Evolutionary conservation across 2,888 invertebrate species (phyloP).

Genomic region (Leptopilina drosophilae): DNA sequence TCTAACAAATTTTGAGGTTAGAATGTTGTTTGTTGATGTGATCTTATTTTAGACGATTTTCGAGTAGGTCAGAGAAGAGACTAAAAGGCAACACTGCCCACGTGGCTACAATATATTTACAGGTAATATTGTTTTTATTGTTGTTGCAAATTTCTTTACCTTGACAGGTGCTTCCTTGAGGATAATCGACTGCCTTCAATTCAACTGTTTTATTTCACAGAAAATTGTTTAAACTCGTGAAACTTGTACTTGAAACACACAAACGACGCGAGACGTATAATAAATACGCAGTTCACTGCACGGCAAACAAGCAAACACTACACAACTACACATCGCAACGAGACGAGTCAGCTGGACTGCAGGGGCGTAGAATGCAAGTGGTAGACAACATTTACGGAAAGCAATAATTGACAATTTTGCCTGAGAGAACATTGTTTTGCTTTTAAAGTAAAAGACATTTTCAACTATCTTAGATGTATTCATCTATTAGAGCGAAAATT

Average conservation of each 20-base stretch:
- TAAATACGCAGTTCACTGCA: slow-evolving; percentile 37
- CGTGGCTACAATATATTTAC: slow-evolving; percentile 51
- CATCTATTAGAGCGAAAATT: too few relatives aligned
- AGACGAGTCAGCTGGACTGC: slow-evolving; percentile 54
- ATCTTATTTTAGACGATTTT: neutral
- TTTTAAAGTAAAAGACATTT: too few relatives aligned
- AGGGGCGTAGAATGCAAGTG: neutral
- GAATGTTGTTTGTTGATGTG: slow-evolving; percentile 4
- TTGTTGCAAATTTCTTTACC: slow-evolving; percentile 11
- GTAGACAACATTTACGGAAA: neutral
- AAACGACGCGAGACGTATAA: slow-evolving; percentile 17
- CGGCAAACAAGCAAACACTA: slow-evolving; percentile 50
- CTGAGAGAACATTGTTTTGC: too few relatives aligned
- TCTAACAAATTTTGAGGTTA: neutral
- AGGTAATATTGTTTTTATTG: slow-evolving; percentile 7
- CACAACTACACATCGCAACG: slow-evolving; percentile 51
- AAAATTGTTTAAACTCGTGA: slow-evolving; percentile 8
- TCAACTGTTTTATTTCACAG: neutral
- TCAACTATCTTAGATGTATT: too few relatives aligned
- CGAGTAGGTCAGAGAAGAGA: neutral
- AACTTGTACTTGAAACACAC: neutral
- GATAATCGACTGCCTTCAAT: neutral
- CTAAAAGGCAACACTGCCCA: slow-evolving; percentile 51
- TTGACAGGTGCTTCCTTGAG: neutral
- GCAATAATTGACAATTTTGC: too few relatives aligned